These are phyloP conservation scores for Tupiocoris notatus DNA, from an alignment of 2,888 invertebrate genomes.

Conservation along the genomic window DNA sequence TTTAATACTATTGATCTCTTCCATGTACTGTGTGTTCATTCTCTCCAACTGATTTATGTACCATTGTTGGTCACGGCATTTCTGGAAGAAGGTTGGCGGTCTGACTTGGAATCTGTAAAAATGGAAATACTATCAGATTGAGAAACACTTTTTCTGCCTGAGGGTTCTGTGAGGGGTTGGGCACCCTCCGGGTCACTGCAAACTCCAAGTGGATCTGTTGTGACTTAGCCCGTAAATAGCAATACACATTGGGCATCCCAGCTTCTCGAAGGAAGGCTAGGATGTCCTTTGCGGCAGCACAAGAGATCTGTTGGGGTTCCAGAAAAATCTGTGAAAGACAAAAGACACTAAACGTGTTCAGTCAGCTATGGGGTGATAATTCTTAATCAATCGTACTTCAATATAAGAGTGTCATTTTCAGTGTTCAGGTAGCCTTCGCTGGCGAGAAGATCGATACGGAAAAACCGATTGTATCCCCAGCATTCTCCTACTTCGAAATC, in stretches of 20 bases:
- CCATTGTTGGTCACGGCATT: slow-evolving; percentile 90
- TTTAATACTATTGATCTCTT: slow-evolving; percentile 81
- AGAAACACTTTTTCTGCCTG: not conserved
- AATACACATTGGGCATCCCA: too few species aligned
- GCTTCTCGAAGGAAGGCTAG: too few species aligned
- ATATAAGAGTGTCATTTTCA: slow-evolving; percentile 76
- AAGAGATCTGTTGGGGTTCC: too few species aligned
- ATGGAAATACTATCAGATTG: not conserved
- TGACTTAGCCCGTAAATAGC: not conserved
- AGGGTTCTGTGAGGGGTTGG: too few species aligned
- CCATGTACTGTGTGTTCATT: slow-evolving; percentile 74
- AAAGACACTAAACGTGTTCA: too few species aligned
- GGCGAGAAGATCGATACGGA: slow-evolving; percentile 81
- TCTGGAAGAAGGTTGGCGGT: slow-evolving; percentile 89
- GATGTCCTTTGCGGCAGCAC: too few species aligned
- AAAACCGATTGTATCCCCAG: slow-evolving; percentile 94
- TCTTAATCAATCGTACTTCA: slow-evolving; percentile 62
- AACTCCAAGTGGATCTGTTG: not conserved
- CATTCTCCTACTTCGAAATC: slow-evolving; percentile 96
- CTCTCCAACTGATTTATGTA: slow-evolving; percentile 81
- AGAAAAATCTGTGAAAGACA: too few species aligned
- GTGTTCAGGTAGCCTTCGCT: slow-evolving; percentile 87
- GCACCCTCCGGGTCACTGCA: not conserved
- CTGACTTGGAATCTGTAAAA: slow-evolving; percentile 77
- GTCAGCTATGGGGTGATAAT: too few species aligned